Base-by-base conservation (phyloP, 2,797 vertebrate species). In the Pseudochaenichthys georgianus region DNA sequence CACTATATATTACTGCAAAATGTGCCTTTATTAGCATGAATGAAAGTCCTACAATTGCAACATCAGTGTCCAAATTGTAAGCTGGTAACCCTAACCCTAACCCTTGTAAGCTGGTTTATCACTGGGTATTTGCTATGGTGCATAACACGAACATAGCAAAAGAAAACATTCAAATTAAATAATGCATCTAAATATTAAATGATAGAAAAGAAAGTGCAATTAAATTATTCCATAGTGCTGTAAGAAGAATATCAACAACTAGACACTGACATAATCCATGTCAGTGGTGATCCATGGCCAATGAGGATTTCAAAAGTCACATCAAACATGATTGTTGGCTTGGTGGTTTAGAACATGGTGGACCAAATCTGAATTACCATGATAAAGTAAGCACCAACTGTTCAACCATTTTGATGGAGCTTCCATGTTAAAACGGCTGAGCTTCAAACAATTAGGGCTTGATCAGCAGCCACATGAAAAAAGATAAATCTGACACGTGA, bases 401-500 rank as follows among this genome's bases (percentile, higher is more conserved):
- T 19, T 45, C 9, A 73, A 76, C 53, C 9, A 47, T 62, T 42
- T 42, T 31, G 21, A 53, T 52, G 47, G 10, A 41, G 17, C 38
- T 34, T 13, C 23, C 17, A 50, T 10, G 7, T 61, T 42, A 17
- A 64, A 66, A 58, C 11, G 7, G 9, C 16, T 45, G 11, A 64
- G 58, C 21, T 64, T 69, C 57, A 23, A 13, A 7, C 0, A 4
- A 66, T 65, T 15, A 43, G 19, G 31, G n/a, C 21, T 31, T 19
- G 9, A 72, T 31, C 45, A 48, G 38, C 16, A 0, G 47, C 23
- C 42, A 45, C 41, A 48, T 54, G 50, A 58, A 63, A 4, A 55
- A 59, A 69, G 17, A 16, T 6, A 68, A 64, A 78, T 17, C 28
- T 69, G 52, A 74, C 59, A 50, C 38, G 42, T 67, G 28, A 70